These are phyloP conservation scores for Phoxinus phoxinus DNA, from an alignment of 2,113 vertebrate genomes.

Conservation along the genomic window DNA sequence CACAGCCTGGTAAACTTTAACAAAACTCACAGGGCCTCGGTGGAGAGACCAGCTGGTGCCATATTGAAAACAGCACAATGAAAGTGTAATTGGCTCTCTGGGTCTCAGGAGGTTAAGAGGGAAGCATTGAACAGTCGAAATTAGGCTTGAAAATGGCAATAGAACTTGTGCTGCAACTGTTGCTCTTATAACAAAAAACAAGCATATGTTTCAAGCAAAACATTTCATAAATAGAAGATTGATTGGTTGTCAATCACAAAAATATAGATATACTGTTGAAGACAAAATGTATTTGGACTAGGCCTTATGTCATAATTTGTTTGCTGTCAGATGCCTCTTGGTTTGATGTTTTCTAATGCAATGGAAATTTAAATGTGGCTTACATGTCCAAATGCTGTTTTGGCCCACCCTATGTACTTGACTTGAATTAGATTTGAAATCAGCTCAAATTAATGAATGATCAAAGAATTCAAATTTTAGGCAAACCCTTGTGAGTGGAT, in stretches of 20 bases:
- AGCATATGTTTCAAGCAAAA: neutral
- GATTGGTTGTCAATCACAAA: neutral
- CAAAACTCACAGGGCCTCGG: slow-evolving; percentile 67
- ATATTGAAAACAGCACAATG: slow-evolving; percentile 64
- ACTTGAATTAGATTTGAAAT: neutral
- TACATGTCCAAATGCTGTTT: neutral
- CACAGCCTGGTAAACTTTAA: slow-evolving; percentile 77
- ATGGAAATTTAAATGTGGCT: neutral
- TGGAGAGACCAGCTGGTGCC: slow-evolving; percentile 66
- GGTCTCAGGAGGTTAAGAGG: slow-evolving; percentile 39
- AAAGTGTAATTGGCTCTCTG: slow-evolving; percentile 64
- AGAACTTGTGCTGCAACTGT: slow-evolving; percentile 18
- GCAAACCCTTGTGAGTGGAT: neutral
- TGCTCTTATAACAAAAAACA: neutral
- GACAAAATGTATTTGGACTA: neutral
- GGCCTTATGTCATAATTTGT: neutral
- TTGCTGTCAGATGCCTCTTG: neutral
- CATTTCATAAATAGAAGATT: neutral
- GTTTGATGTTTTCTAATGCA: neutral
- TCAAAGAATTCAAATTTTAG: neutral
- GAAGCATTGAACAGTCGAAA: slow-evolving; percentile 52
- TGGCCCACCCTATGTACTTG: neutral
- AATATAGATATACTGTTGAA: neutral
- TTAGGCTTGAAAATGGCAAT: slow-evolving; percentile 25
- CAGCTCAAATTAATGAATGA: neutral